These are phyloP conservation scores for Anastrepha obliqua DNA, from an alignment of 1,140 invertebrate genomes.

Conservation along the genomic window DNA sequence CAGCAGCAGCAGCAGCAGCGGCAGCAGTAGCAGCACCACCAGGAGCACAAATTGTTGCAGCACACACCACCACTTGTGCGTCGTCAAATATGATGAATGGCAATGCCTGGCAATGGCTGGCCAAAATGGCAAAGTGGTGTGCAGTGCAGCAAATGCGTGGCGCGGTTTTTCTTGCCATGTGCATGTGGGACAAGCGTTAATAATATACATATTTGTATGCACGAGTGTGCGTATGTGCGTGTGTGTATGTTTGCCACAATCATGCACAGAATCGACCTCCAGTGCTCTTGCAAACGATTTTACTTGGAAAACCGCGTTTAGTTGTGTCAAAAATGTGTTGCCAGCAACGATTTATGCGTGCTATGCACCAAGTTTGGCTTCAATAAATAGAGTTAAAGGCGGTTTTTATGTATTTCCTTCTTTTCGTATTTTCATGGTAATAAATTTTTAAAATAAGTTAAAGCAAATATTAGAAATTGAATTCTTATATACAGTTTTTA, in stretches of 20 bases:
- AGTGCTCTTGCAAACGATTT: background rate
- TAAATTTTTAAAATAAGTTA: no score
- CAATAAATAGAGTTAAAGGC: no score
- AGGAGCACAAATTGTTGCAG: conserved; percentile 29
- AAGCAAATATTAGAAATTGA: no score
- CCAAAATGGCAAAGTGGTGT: background rate
- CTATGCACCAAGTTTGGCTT: background rate
- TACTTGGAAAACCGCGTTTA: conserved; percentile 46
- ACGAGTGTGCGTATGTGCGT: background rate
- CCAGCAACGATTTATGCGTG: conserved; percentile 26
- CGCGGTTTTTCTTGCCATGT: background rate
- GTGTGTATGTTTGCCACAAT: conserved; percentile 17
- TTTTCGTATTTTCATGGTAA: no score
- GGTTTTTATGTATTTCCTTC: no score
- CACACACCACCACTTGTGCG: conserved; percentile 16
- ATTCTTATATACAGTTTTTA: no score
- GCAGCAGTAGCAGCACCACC: background rate
- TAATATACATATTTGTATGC: background rate
- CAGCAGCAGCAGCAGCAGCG: background rate
- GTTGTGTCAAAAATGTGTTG: conserved; percentile 21
- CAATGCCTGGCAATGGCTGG: conserved; percentile 36
- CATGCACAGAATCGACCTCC: background rate
- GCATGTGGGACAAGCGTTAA: background rate
- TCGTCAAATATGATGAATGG: conserved; percentile 53
- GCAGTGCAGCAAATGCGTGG: background rate